Evolutionary conservation across 2,113 vertebrate species (phyloP).

Genomic region (Onychorhynchus coronatus): DNA sequence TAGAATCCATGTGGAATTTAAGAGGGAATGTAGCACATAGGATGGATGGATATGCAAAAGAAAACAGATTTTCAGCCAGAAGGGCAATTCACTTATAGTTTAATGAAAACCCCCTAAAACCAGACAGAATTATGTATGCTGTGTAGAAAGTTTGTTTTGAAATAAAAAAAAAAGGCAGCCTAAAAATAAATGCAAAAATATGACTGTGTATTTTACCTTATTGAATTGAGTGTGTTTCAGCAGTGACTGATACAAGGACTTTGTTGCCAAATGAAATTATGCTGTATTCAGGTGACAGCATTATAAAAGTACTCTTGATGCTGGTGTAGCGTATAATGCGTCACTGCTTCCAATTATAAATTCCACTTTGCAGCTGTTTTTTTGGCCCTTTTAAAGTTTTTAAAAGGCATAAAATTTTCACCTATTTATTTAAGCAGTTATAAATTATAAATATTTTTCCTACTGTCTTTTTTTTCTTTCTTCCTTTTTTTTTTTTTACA

Average conservation of each 20-base stretch:
- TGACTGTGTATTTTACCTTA: constrained; percentile 8
- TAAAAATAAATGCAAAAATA: constrained; percentile 56
- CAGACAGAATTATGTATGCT: constrained; percentile 60
- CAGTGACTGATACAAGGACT: background rate
- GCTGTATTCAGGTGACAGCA: background rate
- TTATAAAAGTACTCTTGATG: background rate
- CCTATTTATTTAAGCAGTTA: background rate
- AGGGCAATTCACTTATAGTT: constrained; percentile 73
- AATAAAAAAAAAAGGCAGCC: background rate
- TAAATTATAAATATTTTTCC: background rate
- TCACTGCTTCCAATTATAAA: background rate
- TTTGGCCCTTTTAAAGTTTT: background rate
- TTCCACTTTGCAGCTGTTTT: background rate
- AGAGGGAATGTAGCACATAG: constrained; percentile 33
- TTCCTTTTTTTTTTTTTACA: background rate
- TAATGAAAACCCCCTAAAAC: constrained; percentile 73
- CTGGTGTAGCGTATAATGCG: background rate
- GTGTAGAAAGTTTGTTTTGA: constrained; percentile 21
- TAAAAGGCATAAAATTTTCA: background rate
- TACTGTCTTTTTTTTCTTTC: background rate
- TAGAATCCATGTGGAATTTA: constrained; percentile 72
- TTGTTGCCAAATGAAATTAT: background rate
- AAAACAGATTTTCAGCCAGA: constrained; percentile 76
- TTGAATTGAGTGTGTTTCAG: background rate
- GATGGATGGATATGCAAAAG: constrained; percentile 52